Evolutionary conservation across 2,113 vertebrate species (phyloP).

Genomic region (Oncorhynchus keta): DNA sequence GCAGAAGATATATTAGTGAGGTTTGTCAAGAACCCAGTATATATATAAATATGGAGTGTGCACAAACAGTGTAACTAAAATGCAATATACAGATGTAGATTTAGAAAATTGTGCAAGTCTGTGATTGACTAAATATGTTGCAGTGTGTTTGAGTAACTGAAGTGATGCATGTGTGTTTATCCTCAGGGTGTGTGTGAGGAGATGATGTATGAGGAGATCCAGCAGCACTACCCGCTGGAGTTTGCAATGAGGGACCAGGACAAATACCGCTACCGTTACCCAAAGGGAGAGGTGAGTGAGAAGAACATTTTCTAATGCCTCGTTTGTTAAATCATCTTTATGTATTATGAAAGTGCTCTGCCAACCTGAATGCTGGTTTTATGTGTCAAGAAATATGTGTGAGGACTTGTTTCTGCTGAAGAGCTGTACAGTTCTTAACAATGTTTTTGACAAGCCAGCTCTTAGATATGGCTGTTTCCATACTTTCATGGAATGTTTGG

Average conservation of each 20-base stretch:
- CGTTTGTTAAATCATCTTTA: not conserved
- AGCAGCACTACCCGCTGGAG: conserved; percentile 87
- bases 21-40: too few species aligned
- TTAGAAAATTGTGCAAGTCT: too few species aligned
- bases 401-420: not conserved
- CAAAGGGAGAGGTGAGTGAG: conserved; percentile 89
- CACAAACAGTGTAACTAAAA: not conserved
- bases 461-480: too few species aligned
- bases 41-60: too few species aligned
- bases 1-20: too few species aligned
- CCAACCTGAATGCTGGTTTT: not conserved
- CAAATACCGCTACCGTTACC: conserved; percentile 97
- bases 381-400: not conserved
- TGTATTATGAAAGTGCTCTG: not conserved
- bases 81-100: not conserved
- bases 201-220: conserved; percentile 97
- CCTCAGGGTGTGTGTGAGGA: conserved; percentile 94
- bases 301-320: not conserved
- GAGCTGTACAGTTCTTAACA: not conserved
- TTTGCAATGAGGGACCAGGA: conserved; percentile 97
- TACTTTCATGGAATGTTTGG: too few species aligned
- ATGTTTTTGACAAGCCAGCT: too few species aligned
- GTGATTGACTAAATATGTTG: too few species aligned
- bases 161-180: conserved; percentile 63
- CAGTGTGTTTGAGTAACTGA: not conserved